Conservation (phyloP, 2,113 vertebrate genomes). For the Rhinogobius similis region DNA sequence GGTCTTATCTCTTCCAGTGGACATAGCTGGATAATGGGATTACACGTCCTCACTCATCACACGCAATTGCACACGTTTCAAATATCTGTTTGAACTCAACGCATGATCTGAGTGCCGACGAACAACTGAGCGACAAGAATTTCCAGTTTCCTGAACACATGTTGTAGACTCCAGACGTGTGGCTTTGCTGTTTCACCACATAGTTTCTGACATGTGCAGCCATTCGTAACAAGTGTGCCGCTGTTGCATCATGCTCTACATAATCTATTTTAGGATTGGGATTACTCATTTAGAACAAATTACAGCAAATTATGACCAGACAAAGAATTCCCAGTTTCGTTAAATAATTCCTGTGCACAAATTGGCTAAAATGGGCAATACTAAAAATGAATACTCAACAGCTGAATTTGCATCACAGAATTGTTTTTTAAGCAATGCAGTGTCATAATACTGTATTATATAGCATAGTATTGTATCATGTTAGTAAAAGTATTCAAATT, state of each 20-base stretch:
- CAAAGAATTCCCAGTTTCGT: conserved; percentile 6
- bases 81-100: not conserved
- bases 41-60: conserved; percentile 1
- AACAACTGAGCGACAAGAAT: conserved; percentile 17
- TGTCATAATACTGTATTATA: too few species aligned
- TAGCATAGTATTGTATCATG: too few species aligned
- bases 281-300: conserved; percentile 49
- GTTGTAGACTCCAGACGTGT: conserved; percentile 38
- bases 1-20: conserved; percentile 4
- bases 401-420: not conserved
- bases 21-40: conserved; percentile 7
- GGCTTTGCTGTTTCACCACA: conserved; percentile 5
- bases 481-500: too few species aligned
- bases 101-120: conserved; percentile 8
- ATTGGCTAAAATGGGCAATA: conserved; percentile 1
- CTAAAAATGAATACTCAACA: not conserved
- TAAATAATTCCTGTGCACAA: conserved; percentile 12
- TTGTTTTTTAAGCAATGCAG: not conserved
- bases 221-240: conserved; percentile 26
- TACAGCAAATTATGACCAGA: conserved; percentile 23
- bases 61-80: conserved; percentile 10
- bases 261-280: conserved; percentile 41
- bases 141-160: conserved; percentile 34
- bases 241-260: conserved; percentile 16
- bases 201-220: conserved; percentile 47